Base-by-base conservation (phyloP, 1,140 invertebrate genomes). In the Drosophila athabasca region DNA sequence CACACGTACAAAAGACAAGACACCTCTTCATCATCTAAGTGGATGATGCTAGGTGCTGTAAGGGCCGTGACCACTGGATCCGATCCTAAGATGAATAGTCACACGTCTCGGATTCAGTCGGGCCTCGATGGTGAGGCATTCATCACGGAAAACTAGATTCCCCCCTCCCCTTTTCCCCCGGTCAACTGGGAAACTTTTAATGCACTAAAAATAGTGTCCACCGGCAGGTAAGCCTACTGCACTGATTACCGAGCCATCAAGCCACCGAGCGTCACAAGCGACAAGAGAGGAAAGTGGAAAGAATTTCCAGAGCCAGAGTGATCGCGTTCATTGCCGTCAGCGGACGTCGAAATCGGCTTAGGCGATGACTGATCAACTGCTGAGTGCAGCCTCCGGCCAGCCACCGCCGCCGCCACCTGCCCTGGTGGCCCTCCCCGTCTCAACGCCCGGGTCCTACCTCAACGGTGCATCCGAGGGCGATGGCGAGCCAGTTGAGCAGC, bases 281-380 rank as follows among this genome's bases (percentile, higher is more conserved):
- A 46, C 15, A 22, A 41, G 8, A 13, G 22, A 11, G 24, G 24
- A 5, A 22, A 54, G 19, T 11, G 9, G 13, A 39, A 39, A n/a
- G 19, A 15, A 68, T 50, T 54, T 39, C 35, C 35, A 39, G 11
- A 13, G 35, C 39, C 39, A 66, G 22, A 52, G 55, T 45, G 50
- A 52, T 22, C 24, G 60, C 29, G 22, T 45, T 58, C 61, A 50
- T 74, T 62, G 65, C 39, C 51, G 59, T 31, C 53, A 76, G 55
- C 71, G 54, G 64, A 78, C 66, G 65, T 64, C 44, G 24, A 50
- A 52, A 57, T 81, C 75, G 79, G 79, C 78, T 87, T 87, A 82
- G 61, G 67, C 79, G 79, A 88, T 88, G 83, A 88, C 64, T 70
- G 83, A 88, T 83, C 83, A 88, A 77, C 58, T 88, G 62, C 60